Evolutionary conservation across 2,113 vertebrate species (phyloP).

Genomic region (Perognathus longimembris): DNA sequence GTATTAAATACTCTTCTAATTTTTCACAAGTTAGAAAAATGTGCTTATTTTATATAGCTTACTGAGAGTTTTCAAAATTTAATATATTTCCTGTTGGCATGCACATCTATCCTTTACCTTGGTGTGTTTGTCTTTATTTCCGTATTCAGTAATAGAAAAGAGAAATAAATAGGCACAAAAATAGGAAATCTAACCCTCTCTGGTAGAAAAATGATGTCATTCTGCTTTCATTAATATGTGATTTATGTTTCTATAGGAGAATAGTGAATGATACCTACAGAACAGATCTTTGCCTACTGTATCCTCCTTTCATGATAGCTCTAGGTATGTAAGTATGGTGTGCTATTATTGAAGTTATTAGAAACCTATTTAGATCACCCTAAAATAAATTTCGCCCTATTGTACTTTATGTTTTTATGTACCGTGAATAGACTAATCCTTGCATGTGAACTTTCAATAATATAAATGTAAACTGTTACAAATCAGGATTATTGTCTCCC

Average conservation of each 20-base stretch:
- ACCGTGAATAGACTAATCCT: conserved; percentile 67
- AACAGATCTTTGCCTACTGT: conserved; percentile 98
- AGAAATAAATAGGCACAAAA: conserved; percentile 52
- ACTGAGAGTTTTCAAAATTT: not conserved
- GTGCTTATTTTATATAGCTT: conserved; percentile 24
- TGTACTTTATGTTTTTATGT: conserved; percentile 61
- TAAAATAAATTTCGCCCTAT: conserved; percentile 56
- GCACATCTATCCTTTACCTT: conserved; percentile 40
- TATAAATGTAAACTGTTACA: conserved; percentile 61
- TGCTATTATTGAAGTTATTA: conserved; percentile 53
- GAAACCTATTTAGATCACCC: conserved; percentile 38
- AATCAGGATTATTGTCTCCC: conserved; percentile 51
- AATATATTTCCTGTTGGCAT: not conserved
- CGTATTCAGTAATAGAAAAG: conserved; percentile 51
- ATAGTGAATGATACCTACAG: conserved; percentile 99
- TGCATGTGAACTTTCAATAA: conserved; percentile 64
- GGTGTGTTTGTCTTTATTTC: conserved; percentile 56
- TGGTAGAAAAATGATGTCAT: conserved; percentile 4
- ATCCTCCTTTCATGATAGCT: conserved; percentile 99
- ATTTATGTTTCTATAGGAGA: conserved; percentile 91
- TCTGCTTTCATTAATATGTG: conserved; percentile 69
- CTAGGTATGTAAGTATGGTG: conserved; percentile 90
- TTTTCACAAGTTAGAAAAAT: conserved; percentile 46
- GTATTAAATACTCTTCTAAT: not conserved
- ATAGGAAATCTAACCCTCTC: conserved; percentile 40